These are phyloP conservation scores for Trematocara caparti DNA, from an alignment of 2,797 vertebrate species.

Conservation along the genomic window DNA sequence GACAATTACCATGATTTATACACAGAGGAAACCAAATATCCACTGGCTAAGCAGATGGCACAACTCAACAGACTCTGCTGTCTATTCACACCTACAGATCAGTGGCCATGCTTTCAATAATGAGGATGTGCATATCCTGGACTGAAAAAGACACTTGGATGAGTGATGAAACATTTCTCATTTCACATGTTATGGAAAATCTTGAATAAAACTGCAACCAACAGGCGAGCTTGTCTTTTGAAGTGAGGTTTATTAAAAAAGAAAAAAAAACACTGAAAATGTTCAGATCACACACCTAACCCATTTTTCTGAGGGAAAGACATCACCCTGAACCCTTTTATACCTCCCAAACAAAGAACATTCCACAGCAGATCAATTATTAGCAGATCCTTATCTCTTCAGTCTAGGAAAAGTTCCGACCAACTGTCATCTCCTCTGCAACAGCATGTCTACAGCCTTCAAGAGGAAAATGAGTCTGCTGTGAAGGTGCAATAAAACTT, in stretches of 20 bases:
- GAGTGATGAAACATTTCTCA: background rate
- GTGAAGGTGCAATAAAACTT: background rate
- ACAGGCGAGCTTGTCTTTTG: background rate
- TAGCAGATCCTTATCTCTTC: background rate
- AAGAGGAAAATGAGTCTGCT: background rate
- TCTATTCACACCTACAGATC: background rate
- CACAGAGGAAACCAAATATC: background rate
- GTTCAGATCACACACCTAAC: background rate
- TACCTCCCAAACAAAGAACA: background rate
- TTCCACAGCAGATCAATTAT: background rate
- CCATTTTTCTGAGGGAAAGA: background rate
- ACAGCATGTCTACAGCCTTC: background rate
- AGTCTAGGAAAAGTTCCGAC: background rate
- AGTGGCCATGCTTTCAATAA: background rate
- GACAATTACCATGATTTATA: background rate
- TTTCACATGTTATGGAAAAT: background rate
- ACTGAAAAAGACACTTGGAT: background rate
- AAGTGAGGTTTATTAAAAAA: too few relatives aligned
- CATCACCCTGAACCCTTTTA: background rate
- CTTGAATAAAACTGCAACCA: background rate
- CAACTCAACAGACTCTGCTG: background rate
- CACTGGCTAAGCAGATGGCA: background rate
- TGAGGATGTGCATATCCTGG: background rate
- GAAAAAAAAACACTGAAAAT: background rate
- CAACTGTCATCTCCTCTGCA: background rate